Evolutionary conservation across 2,113 vertebrate species (phyloP).

Genomic region (Phylloscopus trochiloides): DNA sequence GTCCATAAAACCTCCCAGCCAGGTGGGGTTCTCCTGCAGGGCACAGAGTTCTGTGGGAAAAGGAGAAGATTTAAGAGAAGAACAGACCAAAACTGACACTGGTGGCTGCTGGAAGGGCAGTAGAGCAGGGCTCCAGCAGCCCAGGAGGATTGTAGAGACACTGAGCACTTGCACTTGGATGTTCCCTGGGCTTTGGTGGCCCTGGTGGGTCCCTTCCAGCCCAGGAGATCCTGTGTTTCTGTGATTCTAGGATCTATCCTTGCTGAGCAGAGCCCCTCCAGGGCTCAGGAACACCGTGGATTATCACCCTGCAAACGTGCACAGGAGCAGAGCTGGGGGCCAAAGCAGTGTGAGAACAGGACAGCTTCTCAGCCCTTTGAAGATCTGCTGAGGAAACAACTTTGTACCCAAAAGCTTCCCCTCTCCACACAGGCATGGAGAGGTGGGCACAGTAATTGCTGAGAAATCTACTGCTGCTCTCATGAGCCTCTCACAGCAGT

Average conservation of each 20-base stretch:
- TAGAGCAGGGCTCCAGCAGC: neutral
- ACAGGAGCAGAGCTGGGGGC: neutral
- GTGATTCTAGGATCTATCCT: neutral
- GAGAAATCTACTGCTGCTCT: neutral
- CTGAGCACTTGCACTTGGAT: rapidly evolving
- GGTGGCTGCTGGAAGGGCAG: neutral
- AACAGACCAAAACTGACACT: neutral
- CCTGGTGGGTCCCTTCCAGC: neutral
- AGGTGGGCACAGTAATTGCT: neutral
- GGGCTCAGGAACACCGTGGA: neutral
- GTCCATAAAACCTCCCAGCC: neutral
- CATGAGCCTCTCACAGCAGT: neutral
- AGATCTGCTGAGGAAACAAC: neutral
- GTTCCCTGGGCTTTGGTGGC: neutral
- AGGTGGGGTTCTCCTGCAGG: neutral
- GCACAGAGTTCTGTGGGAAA: neutral
- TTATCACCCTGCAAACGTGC: neutral
- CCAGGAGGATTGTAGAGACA: neutral
- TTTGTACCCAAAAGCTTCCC: neutral
- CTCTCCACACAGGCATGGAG: neutral
- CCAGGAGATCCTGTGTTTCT: neutral
- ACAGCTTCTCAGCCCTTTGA: neutral
- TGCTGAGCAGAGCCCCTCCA: neutral
- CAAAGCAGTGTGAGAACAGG: neutral
- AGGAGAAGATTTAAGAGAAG: neutral